These are phyloP conservation scores for Streptopelia turtur DNA, from an alignment of 2,797 vertebrate genomes.

Conservation along the genomic window DNA sequence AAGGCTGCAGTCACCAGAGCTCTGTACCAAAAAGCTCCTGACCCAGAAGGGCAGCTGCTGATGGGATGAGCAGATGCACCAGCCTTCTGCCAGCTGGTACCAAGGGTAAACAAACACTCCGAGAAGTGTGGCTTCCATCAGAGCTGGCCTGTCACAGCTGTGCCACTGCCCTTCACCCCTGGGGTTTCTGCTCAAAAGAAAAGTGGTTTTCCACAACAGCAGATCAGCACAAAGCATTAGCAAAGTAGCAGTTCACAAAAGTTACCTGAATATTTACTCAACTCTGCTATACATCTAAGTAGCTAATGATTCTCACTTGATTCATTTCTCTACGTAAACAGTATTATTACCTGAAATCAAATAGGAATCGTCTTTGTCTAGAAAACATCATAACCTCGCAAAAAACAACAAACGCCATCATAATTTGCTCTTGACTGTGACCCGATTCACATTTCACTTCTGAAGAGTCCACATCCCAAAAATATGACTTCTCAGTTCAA, in stretches of 20 bases:
- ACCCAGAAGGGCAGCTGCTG: neutral
- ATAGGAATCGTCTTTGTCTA: neutral
- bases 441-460: neutral
- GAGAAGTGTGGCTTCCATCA: neutral
- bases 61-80: neutral
- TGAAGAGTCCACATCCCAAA: neutral
- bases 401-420: neutral
- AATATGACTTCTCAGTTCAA: neutral
- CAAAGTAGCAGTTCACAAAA: neutral
- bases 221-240: neutral
- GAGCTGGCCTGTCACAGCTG: neutral
- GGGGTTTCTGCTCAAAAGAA: neutral
- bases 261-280: neutral
- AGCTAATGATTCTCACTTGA: neutral
- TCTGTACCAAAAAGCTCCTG: neutral
- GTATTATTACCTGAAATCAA: neutral
- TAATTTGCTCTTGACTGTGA: neutral
- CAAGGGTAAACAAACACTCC: neutral
- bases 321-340: neutral
- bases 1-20: neutral
- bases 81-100: conserved; percentile 4
- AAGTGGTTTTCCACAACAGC: neutral
- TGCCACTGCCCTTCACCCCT: neutral
- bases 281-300: neutral
- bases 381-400: neutral